Evolutionary conservation across 2,113 vertebrate species (phyloP).

Genomic region (Hepsetus odoe): DNA sequence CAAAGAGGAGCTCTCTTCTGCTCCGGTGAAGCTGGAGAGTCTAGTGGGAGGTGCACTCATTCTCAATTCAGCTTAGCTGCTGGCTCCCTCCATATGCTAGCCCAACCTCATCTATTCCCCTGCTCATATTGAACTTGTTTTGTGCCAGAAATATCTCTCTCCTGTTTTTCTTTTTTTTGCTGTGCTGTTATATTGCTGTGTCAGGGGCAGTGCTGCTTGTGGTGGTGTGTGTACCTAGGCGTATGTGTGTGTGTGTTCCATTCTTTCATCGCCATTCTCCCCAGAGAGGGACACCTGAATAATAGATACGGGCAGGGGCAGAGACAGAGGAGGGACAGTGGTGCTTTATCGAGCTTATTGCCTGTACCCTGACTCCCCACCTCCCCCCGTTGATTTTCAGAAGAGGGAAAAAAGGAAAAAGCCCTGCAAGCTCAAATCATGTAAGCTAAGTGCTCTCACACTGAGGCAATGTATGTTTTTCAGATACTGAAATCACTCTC

Average conservation of each 20-base stretch:
- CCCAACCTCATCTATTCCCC: conserved; percentile 58
- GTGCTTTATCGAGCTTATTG: conserved; percentile 45
- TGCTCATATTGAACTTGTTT: conserved; percentile 53
- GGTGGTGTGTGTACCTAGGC: conserved; percentile 50
- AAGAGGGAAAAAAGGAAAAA: conserved; percentile 7
- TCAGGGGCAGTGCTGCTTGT: conserved; percentile 52
- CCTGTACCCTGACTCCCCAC: conserved; percentile 19
- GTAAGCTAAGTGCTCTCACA: conserved; percentile 22
- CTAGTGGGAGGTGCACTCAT: conserved; percentile 36
- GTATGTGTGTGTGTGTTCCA: conserved; percentile 48
- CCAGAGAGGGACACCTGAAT: conserved; percentile 61
- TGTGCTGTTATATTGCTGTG: conserved; percentile 40
- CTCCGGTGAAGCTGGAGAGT: conserved; percentile 23
- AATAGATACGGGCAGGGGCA: conserved; percentile 50
- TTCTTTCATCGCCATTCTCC: conserved; percentile 54
- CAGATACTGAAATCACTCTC: background rate
- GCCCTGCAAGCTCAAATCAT: conserved; percentile 24
- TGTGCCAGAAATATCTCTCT: conserved; percentile 52
- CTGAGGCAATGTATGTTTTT: conserved; percentile 11
- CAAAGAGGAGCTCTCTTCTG: conserved; percentile 51
- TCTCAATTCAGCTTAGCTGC: conserved; percentile 63
- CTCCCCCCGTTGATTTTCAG: conserved; percentile 18
- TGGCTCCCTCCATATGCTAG: conserved; percentile 59
- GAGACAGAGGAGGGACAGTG: conserved; percentile 34
- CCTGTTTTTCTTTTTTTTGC: conserved; percentile 31